These are phyloP conservation scores for Parazoanthus atlanticus DNA, from an alignment of 92 coral and sea anemone species.

Conservation along the genomic window DNA sequence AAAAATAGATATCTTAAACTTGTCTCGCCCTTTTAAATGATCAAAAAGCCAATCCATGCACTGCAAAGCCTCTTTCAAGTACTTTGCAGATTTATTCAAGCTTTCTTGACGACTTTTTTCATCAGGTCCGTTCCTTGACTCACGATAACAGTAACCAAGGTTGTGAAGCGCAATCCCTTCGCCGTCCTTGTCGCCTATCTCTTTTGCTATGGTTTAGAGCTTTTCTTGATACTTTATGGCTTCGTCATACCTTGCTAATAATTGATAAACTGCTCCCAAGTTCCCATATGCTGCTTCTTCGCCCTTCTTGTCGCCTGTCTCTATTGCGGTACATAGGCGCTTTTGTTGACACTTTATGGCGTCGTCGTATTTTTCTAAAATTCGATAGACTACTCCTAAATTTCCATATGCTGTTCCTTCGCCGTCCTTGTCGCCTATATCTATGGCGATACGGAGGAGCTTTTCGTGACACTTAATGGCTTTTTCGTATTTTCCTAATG, in stretches of 20 bases:
- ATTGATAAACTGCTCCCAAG: neutral
- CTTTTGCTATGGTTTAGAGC: neutral
- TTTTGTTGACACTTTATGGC: neutral
- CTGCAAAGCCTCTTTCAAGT: neutral
- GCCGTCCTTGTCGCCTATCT: neutral
- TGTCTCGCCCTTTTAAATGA: neutral
- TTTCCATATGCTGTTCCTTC: neutral
- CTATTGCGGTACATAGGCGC: neutral
- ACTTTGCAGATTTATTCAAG: neutral
- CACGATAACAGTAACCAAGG: neutral
- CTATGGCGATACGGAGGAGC: no score
- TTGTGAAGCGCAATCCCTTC: neutral
- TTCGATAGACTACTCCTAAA: neutral
- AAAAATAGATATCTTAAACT: neutral
- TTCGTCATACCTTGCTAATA: neutral
- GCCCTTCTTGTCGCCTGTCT: neutral
- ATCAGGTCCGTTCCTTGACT: neutral
- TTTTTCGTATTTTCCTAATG: neutral
- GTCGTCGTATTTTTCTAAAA: neutral
- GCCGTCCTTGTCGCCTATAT: neutral
- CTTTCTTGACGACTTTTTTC: neutral
- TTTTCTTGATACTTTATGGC: neutral
- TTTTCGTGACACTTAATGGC: neutral
- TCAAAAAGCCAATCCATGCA: neutral
- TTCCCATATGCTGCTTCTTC: neutral